Evolutionary conservation across 2,888 invertebrate genomes (phyloP).

Genomic region (Tribolium freemani): DNA sequence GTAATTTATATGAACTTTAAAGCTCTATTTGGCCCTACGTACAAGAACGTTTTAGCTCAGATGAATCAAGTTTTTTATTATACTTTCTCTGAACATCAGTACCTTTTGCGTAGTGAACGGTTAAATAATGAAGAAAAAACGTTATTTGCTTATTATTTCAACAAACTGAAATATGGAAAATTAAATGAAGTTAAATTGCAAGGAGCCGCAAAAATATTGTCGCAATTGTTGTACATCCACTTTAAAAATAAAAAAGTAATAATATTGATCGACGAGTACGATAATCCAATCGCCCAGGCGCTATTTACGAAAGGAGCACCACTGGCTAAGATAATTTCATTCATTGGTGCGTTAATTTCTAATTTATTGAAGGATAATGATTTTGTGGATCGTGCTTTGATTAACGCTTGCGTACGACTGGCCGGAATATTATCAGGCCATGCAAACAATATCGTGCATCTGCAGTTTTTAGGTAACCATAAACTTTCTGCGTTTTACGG

Average conservation of each 20-base stretch:
- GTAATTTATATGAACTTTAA: conserved; percentile 6
- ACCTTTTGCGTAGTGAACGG: not conserved
- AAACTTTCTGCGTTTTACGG: not conserved
- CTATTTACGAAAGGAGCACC: not conserved
- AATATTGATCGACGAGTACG: not conserved
- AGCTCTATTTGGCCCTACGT: not conserved
- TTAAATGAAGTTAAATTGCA: conserved; percentile 1
- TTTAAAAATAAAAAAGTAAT: not conserved
- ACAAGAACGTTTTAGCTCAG: not conserved
- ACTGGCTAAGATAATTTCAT: not conserved
- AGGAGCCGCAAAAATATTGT: not conserved
- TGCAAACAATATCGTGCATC: not conserved
- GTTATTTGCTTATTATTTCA: not conserved
- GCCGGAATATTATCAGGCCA: not conserved
- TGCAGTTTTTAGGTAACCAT: not conserved
- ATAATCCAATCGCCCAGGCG: not conserved
- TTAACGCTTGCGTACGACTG: not conserved
- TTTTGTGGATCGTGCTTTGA: not conserved
- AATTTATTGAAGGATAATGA: not conserved
- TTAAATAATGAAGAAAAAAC: not conserved
- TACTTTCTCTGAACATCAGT: not conserved
- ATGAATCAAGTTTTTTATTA: not conserved
- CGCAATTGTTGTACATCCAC: conserved; percentile 3
- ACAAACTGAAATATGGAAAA: conserved; percentile 3
- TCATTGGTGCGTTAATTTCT: not conserved